Base-by-base conservation (phyloP, 2,797 vertebrate genomes). In the Girardinus metallicus region DNA sequence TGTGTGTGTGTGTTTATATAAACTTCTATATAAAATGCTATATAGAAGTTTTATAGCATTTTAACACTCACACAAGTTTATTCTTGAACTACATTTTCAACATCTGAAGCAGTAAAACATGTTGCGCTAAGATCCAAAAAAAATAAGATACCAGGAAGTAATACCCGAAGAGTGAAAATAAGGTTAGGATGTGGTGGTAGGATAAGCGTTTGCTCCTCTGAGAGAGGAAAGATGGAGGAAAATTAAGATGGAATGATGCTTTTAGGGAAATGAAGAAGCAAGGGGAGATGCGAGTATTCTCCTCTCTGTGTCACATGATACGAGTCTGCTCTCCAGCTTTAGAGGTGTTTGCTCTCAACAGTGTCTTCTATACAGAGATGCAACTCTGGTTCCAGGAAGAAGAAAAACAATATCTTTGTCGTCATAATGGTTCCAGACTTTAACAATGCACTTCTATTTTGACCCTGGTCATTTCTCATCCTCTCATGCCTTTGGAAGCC, bases 381-480 rank as follows among this genome's bases (percentile, higher is more conserved):
- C 51, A 74, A 79, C 46, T 75, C 51, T 74, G 68, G 29, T 84
- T 86, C 71, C 81, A 77, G 79, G 79, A 91, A 86, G 66, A 43
- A 68, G 75, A 83, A 77, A 84, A 44, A 73, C 53, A 83, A 53
- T 82, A 75, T 73, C 23, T 70, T 46, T 80, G 23, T 5, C 46
- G 26, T 51, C 43, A 73, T 82, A 77, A 80, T 83, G 78, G 74
- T 66, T 84, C 64, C 72, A 64, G 74, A 71, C 41, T 57, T 44
- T 76, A 1, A 73, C 64, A 26, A 87, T 62, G 39, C 4, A 2
- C 71, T 79, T 80, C 60, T 76, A 21, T 79, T 31, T 71, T 8
- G 16, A 73, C 9, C 5, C 47, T 71, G 43, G 78, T 71, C 70
- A 62, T 82, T 85, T 80, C 51, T 83, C 81, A 78, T 78, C 55